Evolutionary conservation across 2,113 vertebrate genomes (phyloP).

Genomic region (Oreochromis aureus): DNA sequence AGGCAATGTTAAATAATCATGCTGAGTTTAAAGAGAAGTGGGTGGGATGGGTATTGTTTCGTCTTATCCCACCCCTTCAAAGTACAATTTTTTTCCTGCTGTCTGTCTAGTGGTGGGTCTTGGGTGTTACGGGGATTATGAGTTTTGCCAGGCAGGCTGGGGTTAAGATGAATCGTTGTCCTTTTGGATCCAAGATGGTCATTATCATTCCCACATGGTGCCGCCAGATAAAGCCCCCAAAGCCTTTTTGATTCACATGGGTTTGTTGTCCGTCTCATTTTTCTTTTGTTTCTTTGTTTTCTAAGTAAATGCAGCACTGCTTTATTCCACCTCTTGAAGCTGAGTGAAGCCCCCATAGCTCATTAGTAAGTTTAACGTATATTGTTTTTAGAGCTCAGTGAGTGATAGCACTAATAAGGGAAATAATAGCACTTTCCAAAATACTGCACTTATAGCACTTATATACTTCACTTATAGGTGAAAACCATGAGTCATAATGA

Average conservation of each 20-base stretch:
- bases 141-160: slow-evolving; percentile 66
- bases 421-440: not conserved
- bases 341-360: not conserved
- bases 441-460: not conserved
- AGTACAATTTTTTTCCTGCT: slow-evolving; percentile 70
- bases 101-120: slow-evolving; percentile 68
- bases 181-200: slow-evolving; percentile 77
- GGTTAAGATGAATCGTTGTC: slow-evolving; percentile 80
- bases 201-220: slow-evolving; percentile 78
- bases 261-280: slow-evolving; percentile 47
- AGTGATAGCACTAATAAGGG: not conserved
- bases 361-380: not conserved
- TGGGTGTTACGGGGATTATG: slow-evolving; percentile 79
- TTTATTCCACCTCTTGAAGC: slow-evolving; percentile 13
- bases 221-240: slow-evolving; percentile 76
- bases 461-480: not conserved
- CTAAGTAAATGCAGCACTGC: slow-evolving; percentile 9
- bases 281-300: slow-evolving; percentile 60
- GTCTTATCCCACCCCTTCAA: slow-evolving; percentile 72
- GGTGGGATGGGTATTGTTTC: slow-evolving; percentile 70
- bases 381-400: not conserved
- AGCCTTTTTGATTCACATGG: slow-evolving; percentile 70
- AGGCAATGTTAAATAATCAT: slow-evolving; percentile 62
- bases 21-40: slow-evolving; percentile 34
- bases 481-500: not conserved